Evolutionary conservation across 2,888 invertebrate genomes (phyloP).

Genomic region (Drosophila kanekoi): DNA sequence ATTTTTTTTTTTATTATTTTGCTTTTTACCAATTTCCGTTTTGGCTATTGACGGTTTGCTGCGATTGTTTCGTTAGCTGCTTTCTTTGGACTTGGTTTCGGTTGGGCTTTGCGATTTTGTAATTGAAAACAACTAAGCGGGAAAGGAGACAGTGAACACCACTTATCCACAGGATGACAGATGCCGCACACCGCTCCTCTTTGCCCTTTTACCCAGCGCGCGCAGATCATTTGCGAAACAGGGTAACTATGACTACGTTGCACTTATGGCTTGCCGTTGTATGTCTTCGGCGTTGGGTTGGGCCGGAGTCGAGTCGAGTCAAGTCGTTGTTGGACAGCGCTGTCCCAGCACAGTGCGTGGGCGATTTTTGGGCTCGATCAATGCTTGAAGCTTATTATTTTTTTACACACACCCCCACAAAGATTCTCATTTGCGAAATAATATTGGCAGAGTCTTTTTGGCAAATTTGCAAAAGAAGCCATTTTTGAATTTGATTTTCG

Average conservation of each 20-base stretch:
- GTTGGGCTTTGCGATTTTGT: slow-evolving; percentile 59
- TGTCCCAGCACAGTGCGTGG: slow-evolving; percentile 58
- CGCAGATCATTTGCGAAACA: slow-evolving; percentile 45
- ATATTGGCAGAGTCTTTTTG: not conserved
- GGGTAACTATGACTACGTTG: slow-evolving; percentile 51
- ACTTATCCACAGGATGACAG: slow-evolving; percentile 41
- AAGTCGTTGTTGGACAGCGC: slow-evolving; percentile 43
- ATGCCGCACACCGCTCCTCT: slow-evolving; percentile 25
- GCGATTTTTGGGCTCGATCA: slow-evolving; percentile 65
- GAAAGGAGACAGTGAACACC: slow-evolving; percentile 19
- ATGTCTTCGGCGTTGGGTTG: slow-evolving; percentile 25
- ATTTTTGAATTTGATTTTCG: not conserved
- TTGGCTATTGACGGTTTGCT: slow-evolving; percentile 49
- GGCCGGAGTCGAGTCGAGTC: slow-evolving; percentile 23
- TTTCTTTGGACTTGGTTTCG: slow-evolving; percentile 47
- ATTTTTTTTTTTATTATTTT: slow-evolving; percentile 34
- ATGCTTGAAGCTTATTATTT: slow-evolving; percentile 62
- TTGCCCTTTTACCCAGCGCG: slow-evolving; percentile 30
- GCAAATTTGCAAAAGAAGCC: not conserved
- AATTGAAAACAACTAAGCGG: slow-evolving; percentile 55
- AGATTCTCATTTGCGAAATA: slow-evolving; percentile 12
- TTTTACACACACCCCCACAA: slow-evolving; percentile 46
- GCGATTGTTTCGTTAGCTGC: slow-evolving; percentile 35
- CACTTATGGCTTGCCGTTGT: slow-evolving; percentile 13
- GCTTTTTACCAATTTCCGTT: slow-evolving; percentile 76